Evolutionary conservation across 2,888 invertebrate genomes (phyloP), one percentile per base, ranked within the genome.

Genomic region (Campopleginae sp.): DNA sequence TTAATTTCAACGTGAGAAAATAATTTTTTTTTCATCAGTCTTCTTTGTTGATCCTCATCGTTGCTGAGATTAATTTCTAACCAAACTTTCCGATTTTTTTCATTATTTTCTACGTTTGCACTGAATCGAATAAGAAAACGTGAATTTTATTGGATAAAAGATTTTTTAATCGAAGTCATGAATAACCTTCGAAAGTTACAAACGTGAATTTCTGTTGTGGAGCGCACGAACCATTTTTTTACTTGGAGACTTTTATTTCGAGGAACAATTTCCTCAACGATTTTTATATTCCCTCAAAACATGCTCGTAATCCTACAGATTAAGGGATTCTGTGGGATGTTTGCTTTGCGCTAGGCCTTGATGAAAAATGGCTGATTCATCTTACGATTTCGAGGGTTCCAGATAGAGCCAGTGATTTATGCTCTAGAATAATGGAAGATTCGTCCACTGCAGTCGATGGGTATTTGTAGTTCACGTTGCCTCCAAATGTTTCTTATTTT

Each of bases 111-210:
- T 89, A 89, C 86, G 83, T 88, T 88, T 90, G 80, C 87, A 84
- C 5, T 86, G 82, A 86, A 68, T 38, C 44, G 27, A 46, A 87
- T 90, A 86, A 89, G 90, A 89, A 88, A 90, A 90, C 89, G 88
- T 78, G 70, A 79, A 79, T 72, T n/a, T n/a, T 58, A 58, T 61
- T 12, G 80, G 58, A 58, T 48, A 72, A 54, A 31, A 31, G 23
- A 63, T 71, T 44, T 54, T n/a, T 31, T 65, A 66, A 33, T 33
- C 14, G 44, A 38, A 44, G 1, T 38, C 10, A 38, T 8, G 38
- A 38, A 38, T 38, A 38, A 38, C 7, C 1, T 38, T 10, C 8
- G 38, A 38, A 38, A 38, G 8, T 38, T 38, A 1, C 38, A 38
- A 38, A 38, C 38, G 38, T 38, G 38, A 10, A 38, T 38, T 38